Percentiles rank a stretch among this genome's conserved stretches.
Evolutionary conservation across 2,888 invertebrate species (phyloP).

Genomic region (Drosophila pseudotakahashii): DNA sequence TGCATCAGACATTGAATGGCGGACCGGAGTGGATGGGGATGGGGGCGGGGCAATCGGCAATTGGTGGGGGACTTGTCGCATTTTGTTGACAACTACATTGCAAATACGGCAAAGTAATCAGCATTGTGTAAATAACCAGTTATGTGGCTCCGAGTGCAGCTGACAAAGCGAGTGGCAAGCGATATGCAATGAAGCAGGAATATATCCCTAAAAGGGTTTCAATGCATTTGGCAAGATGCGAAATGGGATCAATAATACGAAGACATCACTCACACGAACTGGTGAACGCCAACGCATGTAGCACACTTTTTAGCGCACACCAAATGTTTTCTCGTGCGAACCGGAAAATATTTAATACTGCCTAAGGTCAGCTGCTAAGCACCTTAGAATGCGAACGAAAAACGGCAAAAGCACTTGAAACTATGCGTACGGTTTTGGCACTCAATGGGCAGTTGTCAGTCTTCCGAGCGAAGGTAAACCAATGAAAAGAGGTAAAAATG

Average conservation of each 20-base stretch:
- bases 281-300: background rate
- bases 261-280: background rate
- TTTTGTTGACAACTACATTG: slow-evolving; percentile 61
- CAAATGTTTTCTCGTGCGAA: background rate
- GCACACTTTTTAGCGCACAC: slow-evolving; percentile 4
- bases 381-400: slow-evolving; percentile 18
- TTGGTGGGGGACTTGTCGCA: slow-evolving; percentile 21
- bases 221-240: slow-evolving; percentile 2
- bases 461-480: slow-evolving; percentile 53
- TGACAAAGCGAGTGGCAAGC: slow-evolving; percentile 50
- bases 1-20: slow-evolving; percentile 63
- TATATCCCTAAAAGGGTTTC: slow-evolving; percentile 28
- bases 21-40: slow-evolving; percentile 7
- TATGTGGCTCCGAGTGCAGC: slow-evolving; percentile 38
- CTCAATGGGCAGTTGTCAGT: slow-evolving; percentile 65
- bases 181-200: slow-evolving; percentile 41
- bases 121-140: slow-evolving; percentile 51
- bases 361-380: slow-evolving; percentile 25
- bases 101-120: slow-evolving; percentile 63
- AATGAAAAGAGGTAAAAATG: slow-evolving; percentile 59
- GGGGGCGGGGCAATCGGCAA: background rate
- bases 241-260: background rate
- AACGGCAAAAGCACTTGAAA: slow-evolving; percentile 17
- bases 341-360: slow-evolving; percentile 18
- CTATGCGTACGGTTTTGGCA: slow-evolving; percentile 36